These are phyloP conservation scores for Enteromius afrohamiltoni DNA, from an alignment of 2,797 vertebrate genomes.

Conservation along the genomic window DNA sequence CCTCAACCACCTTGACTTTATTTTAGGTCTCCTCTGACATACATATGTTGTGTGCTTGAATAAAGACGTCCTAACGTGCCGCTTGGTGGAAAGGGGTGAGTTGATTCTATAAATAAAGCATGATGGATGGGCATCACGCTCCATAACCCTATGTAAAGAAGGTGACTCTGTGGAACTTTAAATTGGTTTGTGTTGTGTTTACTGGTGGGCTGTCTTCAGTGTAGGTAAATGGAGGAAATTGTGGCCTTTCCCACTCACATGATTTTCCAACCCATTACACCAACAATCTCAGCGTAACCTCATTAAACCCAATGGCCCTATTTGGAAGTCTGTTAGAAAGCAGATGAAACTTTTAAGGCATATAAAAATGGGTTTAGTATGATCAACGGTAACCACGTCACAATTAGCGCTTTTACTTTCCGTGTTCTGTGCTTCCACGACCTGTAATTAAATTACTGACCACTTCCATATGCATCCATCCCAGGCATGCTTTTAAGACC, in stretches of 20 bases:
- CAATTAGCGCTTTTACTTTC: constrained; percentile 23
- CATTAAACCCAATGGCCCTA: constrained; percentile 36
- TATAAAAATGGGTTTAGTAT: constrained; percentile 9
- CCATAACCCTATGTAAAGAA: constrained; percentile 31
- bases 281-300: constrained; percentile 33
- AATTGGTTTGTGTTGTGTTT: constrained; percentile 31
- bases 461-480: constrained; percentile 31
- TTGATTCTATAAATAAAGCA: constrained; percentile 45
- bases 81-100: constrained; percentile 7
- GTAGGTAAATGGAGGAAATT: constrained; percentile 41
- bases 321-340: constrained; percentile 35
- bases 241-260: constrained; percentile 16
- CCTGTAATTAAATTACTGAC: constrained; percentile 37
- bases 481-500: constrained; percentile 18
- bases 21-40: constrained; percentile 40
- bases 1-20: constrained; percentile 34
- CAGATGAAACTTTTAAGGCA: constrained; percentile 3
- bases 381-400: constrained; percentile 10
- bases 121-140: constrained; percentile 36
- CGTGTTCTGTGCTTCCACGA: not conserved
- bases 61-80: constrained; percentile 24
- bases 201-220: constrained; percentile 10
- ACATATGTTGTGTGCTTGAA: constrained; percentile 42
- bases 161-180: constrained; percentile 41
- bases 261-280: constrained; percentile 39